These are phyloP conservation scores for Chelonia mydas DNA, from an alignment of 2,797 vertebrate genomes.

Conservation along the genomic window DNA sequence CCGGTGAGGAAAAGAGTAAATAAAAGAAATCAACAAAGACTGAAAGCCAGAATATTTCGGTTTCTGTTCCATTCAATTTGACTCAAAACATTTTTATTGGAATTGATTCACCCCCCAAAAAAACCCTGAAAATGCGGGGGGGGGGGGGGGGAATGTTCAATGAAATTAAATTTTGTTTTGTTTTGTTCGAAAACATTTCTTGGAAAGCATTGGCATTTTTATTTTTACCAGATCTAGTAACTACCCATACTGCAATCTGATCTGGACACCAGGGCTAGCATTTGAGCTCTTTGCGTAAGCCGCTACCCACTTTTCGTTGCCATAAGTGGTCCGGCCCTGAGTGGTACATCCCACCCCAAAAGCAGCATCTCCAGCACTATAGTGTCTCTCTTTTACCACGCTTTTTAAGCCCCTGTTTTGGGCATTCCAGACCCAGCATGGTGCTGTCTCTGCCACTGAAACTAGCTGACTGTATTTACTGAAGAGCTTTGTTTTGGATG, in stretches of 20 bases:
- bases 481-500: conserved; percentile 57
- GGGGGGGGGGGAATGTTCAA: not conserved
- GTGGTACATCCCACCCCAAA: not conserved
- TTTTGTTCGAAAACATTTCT: not conserved
- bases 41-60: not conserved
- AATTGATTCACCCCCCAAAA: not conserved
- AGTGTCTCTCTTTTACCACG: accelerated
- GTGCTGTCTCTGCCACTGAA: not conserved
- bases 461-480: conserved; percentile 1
- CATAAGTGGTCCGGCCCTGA: accelerated
- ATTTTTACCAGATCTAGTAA: not conserved
- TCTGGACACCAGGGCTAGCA: not conserved
- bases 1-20: not conserved
- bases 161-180: not conserved
- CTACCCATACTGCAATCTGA: not conserved
- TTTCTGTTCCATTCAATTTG: not conserved
- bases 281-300: not conserved
- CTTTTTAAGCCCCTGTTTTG: not conserved
- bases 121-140: not conserved
- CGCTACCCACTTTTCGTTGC: not conserved
- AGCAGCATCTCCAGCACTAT: not conserved
- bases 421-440: not conserved
- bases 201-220: not conserved
- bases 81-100: conserved; percentile 7
- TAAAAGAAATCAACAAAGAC: conserved; percentile 22